Percentiles rank a stretch among this genome's conserved stretches.
Conservation (phyloP, 2,113 vertebrate genomes). For the Bos indicus region DNA sequence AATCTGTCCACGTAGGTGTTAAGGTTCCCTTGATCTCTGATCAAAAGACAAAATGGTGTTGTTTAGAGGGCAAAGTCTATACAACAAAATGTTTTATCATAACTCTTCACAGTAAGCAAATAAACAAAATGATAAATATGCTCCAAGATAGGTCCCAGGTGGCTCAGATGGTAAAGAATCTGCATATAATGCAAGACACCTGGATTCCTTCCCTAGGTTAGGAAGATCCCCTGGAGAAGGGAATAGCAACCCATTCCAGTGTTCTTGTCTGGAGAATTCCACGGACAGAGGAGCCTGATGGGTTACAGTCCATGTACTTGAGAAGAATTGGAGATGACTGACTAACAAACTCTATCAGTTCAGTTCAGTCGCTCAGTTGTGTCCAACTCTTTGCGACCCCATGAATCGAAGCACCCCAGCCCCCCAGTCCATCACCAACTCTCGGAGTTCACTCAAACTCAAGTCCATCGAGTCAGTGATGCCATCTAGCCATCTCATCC, state of each 20-base stretch:
- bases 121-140: not conserved
- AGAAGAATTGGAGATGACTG: not conserved
- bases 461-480: fast-evolving
- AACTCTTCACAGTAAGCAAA: not conserved
- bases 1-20: fast-evolving
- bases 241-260: not conserved
- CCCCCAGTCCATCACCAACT: no score
- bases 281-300: not conserved
- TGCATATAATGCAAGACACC: not conserved
- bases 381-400: no score
- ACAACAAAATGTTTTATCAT: not conserved
- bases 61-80: not conserved
- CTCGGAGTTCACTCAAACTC: no score
- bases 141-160: not conserved
- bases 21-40: not conserved
- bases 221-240: not conserved
- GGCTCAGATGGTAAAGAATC: not conserved
- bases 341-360: no score
- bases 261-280: not conserved
- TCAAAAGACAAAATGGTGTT: not conserved
- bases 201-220: not conserved
- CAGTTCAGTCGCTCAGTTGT: no score
- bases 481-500: no score
- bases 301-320: not conserved
- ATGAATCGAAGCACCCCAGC: no score